phyloP scores from a whole-genome alignment of 2,113 vertebrate species.

The Labrus mixtus region DNA sequence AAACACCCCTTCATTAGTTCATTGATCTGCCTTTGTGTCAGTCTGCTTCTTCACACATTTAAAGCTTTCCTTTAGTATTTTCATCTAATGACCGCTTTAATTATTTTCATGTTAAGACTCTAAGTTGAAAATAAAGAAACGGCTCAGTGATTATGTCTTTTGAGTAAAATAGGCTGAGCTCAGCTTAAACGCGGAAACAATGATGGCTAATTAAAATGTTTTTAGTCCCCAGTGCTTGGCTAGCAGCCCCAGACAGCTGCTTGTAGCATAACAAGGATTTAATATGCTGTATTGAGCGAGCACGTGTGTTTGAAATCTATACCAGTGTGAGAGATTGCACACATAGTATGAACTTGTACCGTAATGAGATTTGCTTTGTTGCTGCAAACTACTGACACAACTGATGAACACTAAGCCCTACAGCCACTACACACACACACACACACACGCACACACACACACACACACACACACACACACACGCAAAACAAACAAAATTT shows the following conservation, averaged over 20 bases:
- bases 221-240: slow-evolving; percentile 51
- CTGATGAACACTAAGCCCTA: slow-evolving; percentile 6
- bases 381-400: slow-evolving; percentile 22
- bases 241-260: slow-evolving; percentile 58
- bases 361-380: slow-evolving; percentile 42
- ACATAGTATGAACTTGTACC: slow-evolving; percentile 21
- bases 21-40: slow-evolving; percentile 28
- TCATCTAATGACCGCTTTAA: slow-evolving; percentile 43
- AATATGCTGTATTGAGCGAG: slow-evolving; percentile 18
- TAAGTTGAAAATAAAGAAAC: slow-evolving; percentile 17
- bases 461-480: slow-evolving; percentile 4
- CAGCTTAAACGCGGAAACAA: slow-evolving; percentile 55
- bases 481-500: slow-evolving; percentile 25
- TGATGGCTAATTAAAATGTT: slow-evolving; percentile 67
- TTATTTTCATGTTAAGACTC: slow-evolving; percentile 35
- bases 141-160: slow-evolving; percentile 23
- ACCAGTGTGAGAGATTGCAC: neutral
- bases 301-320: slow-evolving; percentile 36
- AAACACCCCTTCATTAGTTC: slow-evolving; percentile 8
- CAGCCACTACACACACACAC: slow-evolving; percentile 13
- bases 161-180: slow-evolving; percentile 43
- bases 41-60: slow-evolving; percentile 1
- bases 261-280: slow-evolving; percentile 51
- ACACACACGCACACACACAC: neutral
- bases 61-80: neutral